Conservation (phyloP, 2,113 vertebrate species). For the Uropsilus gracilis region DNA sequence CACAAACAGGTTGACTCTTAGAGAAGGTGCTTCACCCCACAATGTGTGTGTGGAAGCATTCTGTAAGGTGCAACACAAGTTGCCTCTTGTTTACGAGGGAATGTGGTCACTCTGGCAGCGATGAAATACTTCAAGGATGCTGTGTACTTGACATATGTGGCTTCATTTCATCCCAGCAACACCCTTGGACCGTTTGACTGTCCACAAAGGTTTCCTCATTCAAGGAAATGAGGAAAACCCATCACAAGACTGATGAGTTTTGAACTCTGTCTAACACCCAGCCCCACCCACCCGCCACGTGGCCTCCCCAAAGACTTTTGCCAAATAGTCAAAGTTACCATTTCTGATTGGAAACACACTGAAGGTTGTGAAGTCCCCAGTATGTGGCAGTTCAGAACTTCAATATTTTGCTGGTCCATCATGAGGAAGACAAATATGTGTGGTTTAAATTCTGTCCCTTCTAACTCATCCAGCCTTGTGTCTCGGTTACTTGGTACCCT, state of each 20-base stretch:
- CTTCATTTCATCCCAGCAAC: neutral
- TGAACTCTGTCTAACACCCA: neutral
- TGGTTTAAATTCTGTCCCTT: neutral
- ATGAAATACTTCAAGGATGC: neutral
- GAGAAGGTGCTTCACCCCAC: neutral
- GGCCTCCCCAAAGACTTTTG: neutral
- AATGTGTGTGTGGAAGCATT: too few relatives aligned
- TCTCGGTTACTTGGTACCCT: neutral
- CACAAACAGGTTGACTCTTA: neutral
- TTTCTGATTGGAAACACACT: neutral
- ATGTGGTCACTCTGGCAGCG: neutral
- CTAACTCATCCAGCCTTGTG: neutral
- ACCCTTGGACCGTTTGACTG: neutral
- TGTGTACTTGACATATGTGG: neutral
- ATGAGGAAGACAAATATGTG: neutral
- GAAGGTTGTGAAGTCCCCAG: neutral
- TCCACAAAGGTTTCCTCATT: neutral
- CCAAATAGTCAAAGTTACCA: neutral
- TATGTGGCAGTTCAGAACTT: neutral
- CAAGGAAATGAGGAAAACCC: too few relatives aligned
- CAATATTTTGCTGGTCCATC: too few relatives aligned
- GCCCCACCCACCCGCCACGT: neutral
- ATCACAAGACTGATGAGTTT: neutral
- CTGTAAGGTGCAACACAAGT: neutral
- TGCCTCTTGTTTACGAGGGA: neutral